Base-by-base conservation (phyloP, 2,113 vertebrate species). In the Saimiri boliviensis region DNA sequence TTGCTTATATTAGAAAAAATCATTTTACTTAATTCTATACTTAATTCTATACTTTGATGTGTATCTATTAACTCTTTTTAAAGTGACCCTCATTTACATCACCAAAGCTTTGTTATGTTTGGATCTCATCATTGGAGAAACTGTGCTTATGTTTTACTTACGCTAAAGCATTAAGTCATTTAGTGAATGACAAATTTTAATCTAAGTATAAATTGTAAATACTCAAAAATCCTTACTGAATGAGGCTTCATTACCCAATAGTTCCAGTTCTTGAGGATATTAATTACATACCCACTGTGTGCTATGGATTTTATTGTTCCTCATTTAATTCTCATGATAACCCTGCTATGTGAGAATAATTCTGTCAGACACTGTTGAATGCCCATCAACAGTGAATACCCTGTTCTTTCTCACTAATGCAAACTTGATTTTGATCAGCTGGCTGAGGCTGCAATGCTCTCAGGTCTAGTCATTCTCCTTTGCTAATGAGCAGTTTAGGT, bases 171-270 rank as follows among this genome's bases (percentile, higher is more conserved):
- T 21, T 21, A 93, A 90, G 74, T 73, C n/a, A 76, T 66, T 90
- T 81, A 76, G 25, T 56, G 87, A 89, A 70, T 81, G 47, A 84
- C 32, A 87, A 86, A 25, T 93, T 96, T 96, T 93, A 95, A 86
- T 68, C 23, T 84, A 80, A 45, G 54, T 40, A 1, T 80, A 79
- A 23, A 86, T 11, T 68, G 1, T 52, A 91, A 73, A 86, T 66
- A 86, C 23, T 68, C 40, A 94, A 76, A 86, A 79, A 74, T 37
- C 84, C 13, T 76, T 84, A 49, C 0, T 93, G 47, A 80, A 68
- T 74, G 94, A 66, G 40, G n/a, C 66, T 89, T 94, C 94, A 79
- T n/a, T 74, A 66, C 20, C 21, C 23, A 58, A 45, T 32, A 82
- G 25, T 91, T 92, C 95, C 47, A 84, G 20, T 79, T 79, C 52